Conservation (phyloP, 2,797 vertebrate species). For the Eidolon dupreanum region DNA sequence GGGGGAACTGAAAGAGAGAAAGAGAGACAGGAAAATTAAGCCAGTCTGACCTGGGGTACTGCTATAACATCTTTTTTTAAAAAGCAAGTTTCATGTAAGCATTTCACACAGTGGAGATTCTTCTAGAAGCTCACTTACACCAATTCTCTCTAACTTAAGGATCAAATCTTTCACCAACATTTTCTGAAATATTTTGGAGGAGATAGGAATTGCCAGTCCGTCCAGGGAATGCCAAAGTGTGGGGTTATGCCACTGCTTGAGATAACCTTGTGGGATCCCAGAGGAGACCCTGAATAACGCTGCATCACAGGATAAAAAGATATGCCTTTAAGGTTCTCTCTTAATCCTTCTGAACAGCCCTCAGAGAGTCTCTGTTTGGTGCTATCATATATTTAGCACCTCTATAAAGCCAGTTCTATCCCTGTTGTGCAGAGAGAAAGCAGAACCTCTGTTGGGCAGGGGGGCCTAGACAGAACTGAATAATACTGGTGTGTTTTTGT, state of each 20-base stretch:
- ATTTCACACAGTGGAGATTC: background rate
- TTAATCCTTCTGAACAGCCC: background rate
- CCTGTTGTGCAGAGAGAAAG: background rate
- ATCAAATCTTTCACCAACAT: background rate
- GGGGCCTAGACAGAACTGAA: accelerated
- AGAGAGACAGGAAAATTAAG: background rate
- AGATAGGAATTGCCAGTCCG: background rate
- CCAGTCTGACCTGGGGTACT: background rate
- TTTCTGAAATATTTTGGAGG: background rate
- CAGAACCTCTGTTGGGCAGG: background rate
- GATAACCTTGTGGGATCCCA: background rate
- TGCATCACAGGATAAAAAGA: background rate
- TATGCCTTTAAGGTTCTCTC: background rate
- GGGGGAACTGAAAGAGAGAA: too few relatives aligned
- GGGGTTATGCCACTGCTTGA: background rate
- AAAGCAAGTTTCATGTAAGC: background rate
- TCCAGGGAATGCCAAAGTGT: background rate
- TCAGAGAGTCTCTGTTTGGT: background rate
- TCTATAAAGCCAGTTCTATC: background rate
- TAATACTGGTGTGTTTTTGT: background rate
- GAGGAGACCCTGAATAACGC: background rate
- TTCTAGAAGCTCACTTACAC: background rate
- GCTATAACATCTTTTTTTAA: background rate
- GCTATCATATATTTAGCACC: background rate
- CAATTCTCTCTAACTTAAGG: background rate